Percentiles rank a stretch among this genome's conserved stretches.
These are phyloP conservation scores for Syrphus vitripennis DNA, from an alignment of 2,888 invertebrate genomes.

Conservation along the genomic window DNA sequence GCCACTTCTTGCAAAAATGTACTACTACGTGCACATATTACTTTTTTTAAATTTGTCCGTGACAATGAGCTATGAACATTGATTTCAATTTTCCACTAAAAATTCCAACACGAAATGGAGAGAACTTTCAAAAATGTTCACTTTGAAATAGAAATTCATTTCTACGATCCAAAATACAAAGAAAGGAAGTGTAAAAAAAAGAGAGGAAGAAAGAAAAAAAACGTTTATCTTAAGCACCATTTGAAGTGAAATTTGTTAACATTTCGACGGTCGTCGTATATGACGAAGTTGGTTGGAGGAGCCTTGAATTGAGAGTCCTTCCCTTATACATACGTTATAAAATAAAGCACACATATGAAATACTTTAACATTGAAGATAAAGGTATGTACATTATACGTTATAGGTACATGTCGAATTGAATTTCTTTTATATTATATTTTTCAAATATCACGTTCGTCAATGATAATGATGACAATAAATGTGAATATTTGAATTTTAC, in stretches of 20 bases:
- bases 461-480: conserved; percentile 64
- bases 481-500: conserved; percentile 61
- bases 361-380: not conserved
- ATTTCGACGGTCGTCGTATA: not conserved
- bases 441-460: conserved; percentile 57
- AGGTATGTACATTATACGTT: not conserved
- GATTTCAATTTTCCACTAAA: conserved; percentile 2
- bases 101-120: conserved; percentile 14
- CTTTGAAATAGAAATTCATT: not conserved
- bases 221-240: conserved; percentile 18
- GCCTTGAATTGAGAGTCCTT: not conserved
- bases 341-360: not conserved
- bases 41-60: not conserved
- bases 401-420: conserved; percentile 38
- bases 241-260: conserved; percentile 36
- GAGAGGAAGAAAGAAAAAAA: not conserved
- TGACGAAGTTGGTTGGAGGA: too few species aligned
- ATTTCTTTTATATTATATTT: conserved; percentile 34
- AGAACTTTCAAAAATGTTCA: not conserved
- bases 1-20: not conserved
- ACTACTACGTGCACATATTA: not conserved
- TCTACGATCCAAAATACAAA: not conserved
- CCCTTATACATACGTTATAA: too few species aligned
- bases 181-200: not conserved
- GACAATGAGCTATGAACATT: conserved; percentile 26